These are phyloP conservation scores for Berghia stephanieae DNA, from an alignment of 1,140 invertebrate species.

Conservation along the genomic window DNA sequence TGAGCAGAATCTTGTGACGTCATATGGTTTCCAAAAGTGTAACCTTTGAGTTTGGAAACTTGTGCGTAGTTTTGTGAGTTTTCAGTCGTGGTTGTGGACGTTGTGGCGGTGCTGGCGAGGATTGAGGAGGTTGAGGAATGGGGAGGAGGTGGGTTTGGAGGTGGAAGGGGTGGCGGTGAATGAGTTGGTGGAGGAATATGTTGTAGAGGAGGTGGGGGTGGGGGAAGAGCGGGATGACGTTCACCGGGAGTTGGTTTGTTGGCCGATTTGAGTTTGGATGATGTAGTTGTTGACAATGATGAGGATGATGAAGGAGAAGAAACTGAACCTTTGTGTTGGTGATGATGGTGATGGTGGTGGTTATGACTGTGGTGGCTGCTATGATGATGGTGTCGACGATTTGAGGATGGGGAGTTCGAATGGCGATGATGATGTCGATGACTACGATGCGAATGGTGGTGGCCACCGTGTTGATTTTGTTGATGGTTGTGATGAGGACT, in stretches of 20 bases:
- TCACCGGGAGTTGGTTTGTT: neutral
- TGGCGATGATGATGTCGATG: neutral
- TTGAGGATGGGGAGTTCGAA: neutral
- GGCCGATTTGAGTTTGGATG: neutral
- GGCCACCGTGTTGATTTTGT: neutral
- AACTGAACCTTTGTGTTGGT: neutral
- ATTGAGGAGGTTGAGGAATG: neutral
- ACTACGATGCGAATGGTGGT: neutral
- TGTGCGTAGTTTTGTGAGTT: constrained; percentile 19
- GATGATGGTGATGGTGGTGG: constrained; percentile 17
- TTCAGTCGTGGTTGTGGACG: neutral
- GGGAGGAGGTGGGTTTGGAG: neutral
- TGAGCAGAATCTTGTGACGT: neutral
- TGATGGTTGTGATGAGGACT: neutral
- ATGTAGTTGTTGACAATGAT: neutral
- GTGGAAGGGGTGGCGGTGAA: neutral
- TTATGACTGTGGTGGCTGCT: constrained; percentile 26
- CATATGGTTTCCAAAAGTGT: constrained; percentile 19
- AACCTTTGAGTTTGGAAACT: constrained; percentile 27
- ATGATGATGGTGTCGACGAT: neutral
- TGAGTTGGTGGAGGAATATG: neutral
- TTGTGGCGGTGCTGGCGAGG: neutral
- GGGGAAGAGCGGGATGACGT: neutral
- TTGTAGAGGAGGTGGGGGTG: neutral
- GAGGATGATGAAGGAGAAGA: neutral